Conservation (phyloP, 2,113 vertebrate genomes). For the Junco hyemalis region DNA sequence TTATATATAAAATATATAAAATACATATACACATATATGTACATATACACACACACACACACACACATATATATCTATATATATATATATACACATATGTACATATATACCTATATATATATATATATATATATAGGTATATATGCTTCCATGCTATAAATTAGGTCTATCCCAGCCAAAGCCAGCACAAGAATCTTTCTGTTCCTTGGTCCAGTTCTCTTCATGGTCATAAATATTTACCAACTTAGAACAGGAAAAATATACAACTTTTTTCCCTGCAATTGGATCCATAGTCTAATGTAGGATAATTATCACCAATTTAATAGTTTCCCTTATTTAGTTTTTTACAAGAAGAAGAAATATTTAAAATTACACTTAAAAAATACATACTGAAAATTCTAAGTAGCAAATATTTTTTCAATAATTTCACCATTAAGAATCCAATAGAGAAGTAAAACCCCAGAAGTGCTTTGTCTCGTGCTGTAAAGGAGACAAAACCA, state of each 20-base stretch:
- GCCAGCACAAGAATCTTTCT: background rate
- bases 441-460: background rate
- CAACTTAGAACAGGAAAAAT: background rate
- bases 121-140: too few species aligned
- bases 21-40: too few species aligned
- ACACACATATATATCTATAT: too few species aligned
- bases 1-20: too few species aligned
- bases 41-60: too few species aligned
- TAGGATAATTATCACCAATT: background rate
- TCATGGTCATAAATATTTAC: background rate
- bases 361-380: background rate
- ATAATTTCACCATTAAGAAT: background rate
- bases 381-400: background rate
- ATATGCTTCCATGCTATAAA: background rate
- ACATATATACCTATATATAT: too few species aligned
- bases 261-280: background rate
- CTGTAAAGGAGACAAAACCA: background rate
- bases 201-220: background rate
- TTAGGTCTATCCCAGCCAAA: background rate
- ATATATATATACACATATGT: too few species aligned
- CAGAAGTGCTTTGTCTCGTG: background rate
- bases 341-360: background rate
- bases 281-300: background rate
- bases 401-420: background rate
- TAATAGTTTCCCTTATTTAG: background rate